Evolutionary conservation across 2,888 invertebrate genomes (phyloP), one percentile per base, ranked within the genome.

Genomic region (Unio delphinus): DNA sequence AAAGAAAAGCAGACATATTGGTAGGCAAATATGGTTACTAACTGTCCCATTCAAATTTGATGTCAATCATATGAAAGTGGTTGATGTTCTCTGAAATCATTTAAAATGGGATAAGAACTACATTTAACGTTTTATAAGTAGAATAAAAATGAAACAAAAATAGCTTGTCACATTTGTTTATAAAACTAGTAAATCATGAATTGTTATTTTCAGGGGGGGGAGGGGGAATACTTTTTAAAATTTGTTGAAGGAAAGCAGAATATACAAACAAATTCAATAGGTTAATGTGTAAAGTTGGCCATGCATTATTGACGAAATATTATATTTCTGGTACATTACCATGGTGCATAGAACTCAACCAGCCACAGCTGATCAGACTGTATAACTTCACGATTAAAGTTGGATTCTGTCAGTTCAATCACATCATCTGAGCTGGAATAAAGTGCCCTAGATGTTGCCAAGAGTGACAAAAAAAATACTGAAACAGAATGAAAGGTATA

Each of bases 261-360:
- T 34, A 26, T 18, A 66, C 11, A n/a, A 20, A 23, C 17, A 55
- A 61, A n/a, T 28, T 18, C 1, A 60, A 34, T 62, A 18, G 28
- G 5, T 20, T 18, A 64, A 8, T 55, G 8, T n/a, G 15, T 55
- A 6, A 0, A 8, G 17, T 28, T 55, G 54, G 55, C 3, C 54
- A 11, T 34, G 55, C 23, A 56, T 26, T 59, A 20, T 59, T 30
- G 23, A 62, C 56, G 20, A 15, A 18, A 45, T 17, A 60, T 28
- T n/a, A 61, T 28, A 20, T 34, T 61, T 15, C 45, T 45, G 45
- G 11, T 45, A 45, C 45, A 11, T 90, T 95, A 98, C 98, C 98
- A 99, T 0, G 98, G 97, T 0, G 99, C 98, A 90, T 93, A 98
- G 90, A 97, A 98, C 88, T 99, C 98, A 1, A 99, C 95, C 70